Percentiles rank a stretch among this genome's conserved stretches.
Evolutionary conservation across 2,113 vertebrate species (phyloP).

Genomic region (Martes martes): DNA sequence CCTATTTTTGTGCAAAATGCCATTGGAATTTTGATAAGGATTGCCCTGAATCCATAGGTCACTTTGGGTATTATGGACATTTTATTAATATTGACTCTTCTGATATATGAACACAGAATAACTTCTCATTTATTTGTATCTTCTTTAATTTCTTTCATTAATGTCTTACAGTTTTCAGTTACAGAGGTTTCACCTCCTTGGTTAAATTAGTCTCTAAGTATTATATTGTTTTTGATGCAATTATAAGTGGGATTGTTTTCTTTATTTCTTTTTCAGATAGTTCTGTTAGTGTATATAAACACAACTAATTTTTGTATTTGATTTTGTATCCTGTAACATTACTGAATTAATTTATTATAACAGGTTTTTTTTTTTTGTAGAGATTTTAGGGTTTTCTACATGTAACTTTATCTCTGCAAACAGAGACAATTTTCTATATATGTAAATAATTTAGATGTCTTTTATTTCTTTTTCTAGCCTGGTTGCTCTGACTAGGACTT

Average conservation of each 20-base stretch:
- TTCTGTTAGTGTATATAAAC: neutral
- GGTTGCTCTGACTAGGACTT: no score
- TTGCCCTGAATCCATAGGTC: neutral
- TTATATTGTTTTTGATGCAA: no score
- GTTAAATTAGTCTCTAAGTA: no score
- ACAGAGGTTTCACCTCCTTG: no score
- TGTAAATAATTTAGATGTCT: neutral
- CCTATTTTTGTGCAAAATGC: neutral
- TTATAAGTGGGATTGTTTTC: no score
- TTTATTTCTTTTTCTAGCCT: neutral
- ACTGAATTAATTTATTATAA: neutral
- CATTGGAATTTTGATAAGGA: neutral
- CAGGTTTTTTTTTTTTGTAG: neutral
- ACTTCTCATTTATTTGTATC: neutral
- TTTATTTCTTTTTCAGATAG: neutral
- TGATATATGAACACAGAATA: neutral
- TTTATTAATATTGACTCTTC: neutral
- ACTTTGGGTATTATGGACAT: neutral
- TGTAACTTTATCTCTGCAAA: neutral
- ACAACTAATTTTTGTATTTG: neutral
- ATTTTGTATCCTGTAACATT: neutral
- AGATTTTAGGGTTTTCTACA: neutral
- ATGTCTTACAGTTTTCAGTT: no score
- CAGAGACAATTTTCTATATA: neutral
- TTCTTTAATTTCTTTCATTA: no score